Evolutionary conservation across 2,113 vertebrate genomes (phyloP).

Genomic region (Lycocorax pyrrhopterus): DNA sequence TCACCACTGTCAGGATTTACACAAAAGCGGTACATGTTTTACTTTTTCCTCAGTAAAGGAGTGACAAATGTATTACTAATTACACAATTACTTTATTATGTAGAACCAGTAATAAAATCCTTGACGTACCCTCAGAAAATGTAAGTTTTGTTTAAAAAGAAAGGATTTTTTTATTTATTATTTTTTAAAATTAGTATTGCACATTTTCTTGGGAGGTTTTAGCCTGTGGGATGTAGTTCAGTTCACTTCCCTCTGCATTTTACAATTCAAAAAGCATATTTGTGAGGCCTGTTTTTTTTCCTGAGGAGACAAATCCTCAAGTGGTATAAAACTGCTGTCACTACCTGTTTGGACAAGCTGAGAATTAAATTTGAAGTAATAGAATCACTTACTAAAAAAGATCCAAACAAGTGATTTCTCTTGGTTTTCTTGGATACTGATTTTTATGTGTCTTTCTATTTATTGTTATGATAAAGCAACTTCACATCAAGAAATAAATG

Average conservation of each 20-base stretch:
- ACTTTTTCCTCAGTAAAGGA: slow-evolving; percentile 55
- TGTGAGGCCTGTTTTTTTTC: background rate
- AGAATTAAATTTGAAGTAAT: background rate
- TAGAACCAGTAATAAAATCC: slow-evolving; percentile 64
- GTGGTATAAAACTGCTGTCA: background rate
- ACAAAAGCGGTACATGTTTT: slow-evolving; percentile 67
- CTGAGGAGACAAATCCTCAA: background rate
- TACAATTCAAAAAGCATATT: background rate
- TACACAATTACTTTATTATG: slow-evolving; percentile 76
- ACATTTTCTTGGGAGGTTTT: background rate
- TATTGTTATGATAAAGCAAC: background rate
- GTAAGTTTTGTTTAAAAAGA: slow-evolving; percentile 26
- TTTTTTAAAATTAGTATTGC: background rate
- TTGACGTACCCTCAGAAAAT: slow-evolving; percentile 56
- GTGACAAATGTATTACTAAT: slow-evolving; percentile 79
- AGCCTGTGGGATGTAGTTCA: background rate
- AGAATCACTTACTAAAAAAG: background rate
- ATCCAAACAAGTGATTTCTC: background rate
- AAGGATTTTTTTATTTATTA: background rate
- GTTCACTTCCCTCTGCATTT: background rate
- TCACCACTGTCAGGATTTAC: slow-evolving; percentile 72
- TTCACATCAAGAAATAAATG: background rate
- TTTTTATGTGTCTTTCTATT: background rate
- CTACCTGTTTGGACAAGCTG: background rate
- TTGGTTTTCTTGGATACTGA: background rate